These are phyloP conservation scores for Terebella lapidaria DNA, from an alignment of 2,888 invertebrate species.

Conservation along the genomic window DNA sequence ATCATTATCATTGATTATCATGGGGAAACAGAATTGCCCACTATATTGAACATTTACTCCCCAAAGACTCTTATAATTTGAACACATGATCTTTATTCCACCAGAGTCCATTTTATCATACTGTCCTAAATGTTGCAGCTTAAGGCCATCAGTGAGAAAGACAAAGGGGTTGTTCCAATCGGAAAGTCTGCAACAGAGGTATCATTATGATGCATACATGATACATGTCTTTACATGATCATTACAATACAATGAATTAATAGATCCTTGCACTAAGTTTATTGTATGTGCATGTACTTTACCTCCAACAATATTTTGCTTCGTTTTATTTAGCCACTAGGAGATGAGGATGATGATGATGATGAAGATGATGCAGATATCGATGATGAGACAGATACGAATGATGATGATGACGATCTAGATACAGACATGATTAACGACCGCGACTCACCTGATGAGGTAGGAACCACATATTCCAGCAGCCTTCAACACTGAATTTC, in stretches of 20 bases:
- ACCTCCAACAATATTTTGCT: background rate
- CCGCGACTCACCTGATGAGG: constrained; percentile 26
- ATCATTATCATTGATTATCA: no score
- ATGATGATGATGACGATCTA: constrained; percentile 51
- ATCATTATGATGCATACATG: no score
- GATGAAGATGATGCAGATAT: constrained; percentile 53
- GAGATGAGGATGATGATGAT: constrained; percentile 52
- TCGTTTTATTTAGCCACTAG: background rate
- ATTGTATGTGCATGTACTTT: no score
- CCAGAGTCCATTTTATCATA: background rate
- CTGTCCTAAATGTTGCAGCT: no score
- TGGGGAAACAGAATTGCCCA: no score
- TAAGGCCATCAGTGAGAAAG: constrained; percentile 49
- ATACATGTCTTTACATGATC: no score
- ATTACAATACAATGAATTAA: no score
- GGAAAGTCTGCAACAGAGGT: constrained; percentile 47
- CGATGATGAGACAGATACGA: constrained; percentile 53
- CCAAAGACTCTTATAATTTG: no score
- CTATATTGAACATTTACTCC: no score
- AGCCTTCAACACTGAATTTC: background rate
- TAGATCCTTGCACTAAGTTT: no score
- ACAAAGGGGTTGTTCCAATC: constrained; percentile 50
- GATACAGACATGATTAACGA: constrained; percentile 47
- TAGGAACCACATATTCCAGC: constrained; percentile 5
- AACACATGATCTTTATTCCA: no score